A percentile compares a stretch with the other conserved stretches of the same genome.
These are phyloP conservation scores for Orius laevigatus DNA, from an alignment of 1,140 invertebrate genomes.

Conservation along the genomic window DNA sequence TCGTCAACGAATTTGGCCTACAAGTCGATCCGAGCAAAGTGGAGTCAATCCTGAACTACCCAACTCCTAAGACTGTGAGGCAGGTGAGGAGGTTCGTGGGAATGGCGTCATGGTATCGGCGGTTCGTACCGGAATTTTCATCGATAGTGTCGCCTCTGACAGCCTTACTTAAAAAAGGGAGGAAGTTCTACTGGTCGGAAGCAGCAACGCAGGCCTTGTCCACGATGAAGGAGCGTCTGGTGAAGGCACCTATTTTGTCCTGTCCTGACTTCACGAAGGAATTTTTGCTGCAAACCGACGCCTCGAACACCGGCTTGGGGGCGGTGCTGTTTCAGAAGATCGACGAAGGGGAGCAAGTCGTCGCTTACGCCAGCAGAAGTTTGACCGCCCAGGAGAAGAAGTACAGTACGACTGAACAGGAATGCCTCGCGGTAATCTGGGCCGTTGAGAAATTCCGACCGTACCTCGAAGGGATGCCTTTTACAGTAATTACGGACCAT, in stretches of 20 bases:
- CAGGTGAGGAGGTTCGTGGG: conserved; percentile 30
- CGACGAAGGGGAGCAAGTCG: conserved; percentile 19
- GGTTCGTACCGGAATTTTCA: conserved; percentile 30
- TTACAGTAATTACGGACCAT: conserved; percentile 28
- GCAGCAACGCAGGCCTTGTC: conserved; percentile 17
- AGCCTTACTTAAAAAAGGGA: conserved; percentile 20
- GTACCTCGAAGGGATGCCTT: conserved; percentile 23
- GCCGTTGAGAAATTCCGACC: conserved; percentile 25
- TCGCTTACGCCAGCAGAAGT: conserved; percentile 29
- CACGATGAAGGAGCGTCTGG: conserved; percentile 19
- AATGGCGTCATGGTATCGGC: conserved; percentile 27
- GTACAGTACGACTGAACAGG: conserved; percentile 29
- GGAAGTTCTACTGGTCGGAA: conserved; percentile 14
- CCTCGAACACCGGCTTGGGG: conserved; percentile 22
- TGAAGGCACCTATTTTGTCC: conserved; percentile 12
- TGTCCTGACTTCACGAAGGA: conserved; percentile 21
- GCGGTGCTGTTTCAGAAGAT: conserved; percentile 22
- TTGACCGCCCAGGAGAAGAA: conserved; percentile 26
- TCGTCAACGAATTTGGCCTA: conserved; percentile 4
- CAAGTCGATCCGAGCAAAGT: conserved; percentile 8
- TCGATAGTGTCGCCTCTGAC: conserved; percentile 24
- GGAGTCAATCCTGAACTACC: conserved; percentile 19
- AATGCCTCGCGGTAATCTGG: conserved; percentile 28
- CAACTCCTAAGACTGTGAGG: conserved; percentile 23
- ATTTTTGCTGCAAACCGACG: conserved; percentile 23